A percentile compares a stretch with the other conserved stretches of the same genome.
Conservation (phyloP, 2,113 vertebrate species). For the Shinisaurus crocodilurus region DNA sequence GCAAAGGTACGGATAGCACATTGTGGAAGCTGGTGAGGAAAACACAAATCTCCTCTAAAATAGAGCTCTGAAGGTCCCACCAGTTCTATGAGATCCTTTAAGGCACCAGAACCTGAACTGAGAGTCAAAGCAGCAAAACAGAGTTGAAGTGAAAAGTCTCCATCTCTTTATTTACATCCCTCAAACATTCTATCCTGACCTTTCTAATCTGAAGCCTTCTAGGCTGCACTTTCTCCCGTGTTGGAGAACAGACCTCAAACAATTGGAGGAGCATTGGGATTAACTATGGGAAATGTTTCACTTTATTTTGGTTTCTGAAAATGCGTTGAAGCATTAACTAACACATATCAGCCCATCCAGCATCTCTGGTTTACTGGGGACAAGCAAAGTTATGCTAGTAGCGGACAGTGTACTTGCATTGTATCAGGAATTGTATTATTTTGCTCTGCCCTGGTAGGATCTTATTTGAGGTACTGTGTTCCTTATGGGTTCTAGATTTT, state of each 20-base stretch:
- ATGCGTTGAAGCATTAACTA: not conserved
- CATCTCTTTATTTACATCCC: not conserved
- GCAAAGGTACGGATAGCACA: not conserved
- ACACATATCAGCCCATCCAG: not conserved
- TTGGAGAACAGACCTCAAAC: not conserved
- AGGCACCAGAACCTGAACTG: not conserved
- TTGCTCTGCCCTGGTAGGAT: not conserved
- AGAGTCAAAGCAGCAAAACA: not conserved
- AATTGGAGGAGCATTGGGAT: not conserved
- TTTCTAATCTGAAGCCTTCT: not conserved
- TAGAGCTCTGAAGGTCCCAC: not conserved
- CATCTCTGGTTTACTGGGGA: not conserved
- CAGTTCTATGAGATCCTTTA: not conserved
- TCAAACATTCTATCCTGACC: not conserved
- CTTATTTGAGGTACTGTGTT: not conserved
- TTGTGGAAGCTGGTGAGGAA: not conserved
- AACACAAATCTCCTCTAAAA: not conserved
- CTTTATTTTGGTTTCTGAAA: not conserved
- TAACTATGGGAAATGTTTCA: not conserved
- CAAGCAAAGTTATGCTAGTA: not conserved
- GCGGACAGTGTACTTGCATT: not conserved
- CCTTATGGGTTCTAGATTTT: not conserved
- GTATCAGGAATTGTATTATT: not conserved
- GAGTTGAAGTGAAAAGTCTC: not conserved
- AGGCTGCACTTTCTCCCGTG: no score